Percentiles rank a stretch among this genome's conserved stretches.
phyloP scores from a whole-genome alignment of 2,888 invertebrate species.

The Apamea crenata region DNA sequence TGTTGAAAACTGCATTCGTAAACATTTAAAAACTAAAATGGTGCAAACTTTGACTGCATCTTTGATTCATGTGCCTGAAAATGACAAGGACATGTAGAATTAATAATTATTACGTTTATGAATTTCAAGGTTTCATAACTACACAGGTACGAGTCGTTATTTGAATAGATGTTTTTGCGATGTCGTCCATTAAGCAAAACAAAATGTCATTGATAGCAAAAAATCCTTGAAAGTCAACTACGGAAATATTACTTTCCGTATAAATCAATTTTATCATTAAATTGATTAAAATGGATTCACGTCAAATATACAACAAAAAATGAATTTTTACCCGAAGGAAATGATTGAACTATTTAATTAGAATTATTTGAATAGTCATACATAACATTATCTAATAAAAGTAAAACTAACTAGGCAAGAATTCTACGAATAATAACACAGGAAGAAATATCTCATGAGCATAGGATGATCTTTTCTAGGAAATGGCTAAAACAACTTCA shows the following conservation, averaged over 20 bases:
- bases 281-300: background rate
- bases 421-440: background rate
- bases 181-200: background rate
- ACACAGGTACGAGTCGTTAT: background rate
- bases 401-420: background rate
- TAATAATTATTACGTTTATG: background rate
- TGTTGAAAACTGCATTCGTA: background rate
- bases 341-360: background rate
- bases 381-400: background rate
- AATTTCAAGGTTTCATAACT: slow-evolving; percentile 3
- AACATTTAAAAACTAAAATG: background rate
- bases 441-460: background rate
- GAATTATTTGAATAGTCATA: background rate
- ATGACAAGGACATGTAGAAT: background rate
- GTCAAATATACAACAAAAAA: background rate
- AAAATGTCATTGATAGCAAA: background rate
- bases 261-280: background rate
- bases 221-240: background rate
- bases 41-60: no score
- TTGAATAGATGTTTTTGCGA: background rate
- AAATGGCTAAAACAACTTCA: background rate
- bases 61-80: background rate
- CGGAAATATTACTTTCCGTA: background rate
- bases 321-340: background rate
- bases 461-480: background rate